These are phyloP conservation scores for Scaptomyza reducta DNA, from an alignment of 2,888 invertebrate genomes.

Conservation along the genomic window DNA sequence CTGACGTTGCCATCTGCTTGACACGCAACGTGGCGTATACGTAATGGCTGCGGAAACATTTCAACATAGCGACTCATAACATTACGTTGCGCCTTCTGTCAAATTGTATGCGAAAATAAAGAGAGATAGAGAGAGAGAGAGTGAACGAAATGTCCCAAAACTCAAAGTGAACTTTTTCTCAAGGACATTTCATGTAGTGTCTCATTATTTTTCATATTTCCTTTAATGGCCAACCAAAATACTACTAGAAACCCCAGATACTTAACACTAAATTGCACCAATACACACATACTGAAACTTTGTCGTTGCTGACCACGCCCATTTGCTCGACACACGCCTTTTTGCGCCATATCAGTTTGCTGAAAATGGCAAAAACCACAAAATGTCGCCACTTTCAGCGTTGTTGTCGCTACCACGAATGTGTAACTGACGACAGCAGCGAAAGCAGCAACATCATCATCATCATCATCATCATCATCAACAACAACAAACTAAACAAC, in stretches of 20 bases:
- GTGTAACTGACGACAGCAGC: constrained; percentile 8
- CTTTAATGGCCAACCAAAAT: constrained; percentile 49
- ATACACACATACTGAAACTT: constrained; percentile 18
- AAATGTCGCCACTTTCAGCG: constrained; percentile 52
- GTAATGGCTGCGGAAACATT: constrained; percentile 64
- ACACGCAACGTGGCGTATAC: constrained; percentile 63
- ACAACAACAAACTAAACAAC: constrained; percentile 34
- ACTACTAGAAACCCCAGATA: constrained; percentile 13
- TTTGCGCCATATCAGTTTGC: constrained; percentile 23
- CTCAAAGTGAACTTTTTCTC: constrained; percentile 58
- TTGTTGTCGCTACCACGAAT: constrained; percentile 31
- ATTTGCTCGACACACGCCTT: constrained; percentile 1
- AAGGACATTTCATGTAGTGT: constrained; percentile 64
- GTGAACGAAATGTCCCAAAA: neutral
- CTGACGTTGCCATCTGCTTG: constrained; percentile 40
- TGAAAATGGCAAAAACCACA: constrained; percentile 44
- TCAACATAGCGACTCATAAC: constrained; percentile 29
- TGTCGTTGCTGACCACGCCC: constrained; percentile 37
- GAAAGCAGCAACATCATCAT: constrained; percentile 10
- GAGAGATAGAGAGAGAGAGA: constrained; percentile 12
- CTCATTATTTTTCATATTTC: constrained; percentile 75
- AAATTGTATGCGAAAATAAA: constrained; percentile 67
- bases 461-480: constrained; percentile 32
- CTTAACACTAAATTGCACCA: constrained; percentile 13
- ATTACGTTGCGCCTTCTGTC: constrained; percentile 60